Evolutionary conservation across 2,113 vertebrate genomes (phyloP).

Genomic region (Hassar affinis): DNA sequence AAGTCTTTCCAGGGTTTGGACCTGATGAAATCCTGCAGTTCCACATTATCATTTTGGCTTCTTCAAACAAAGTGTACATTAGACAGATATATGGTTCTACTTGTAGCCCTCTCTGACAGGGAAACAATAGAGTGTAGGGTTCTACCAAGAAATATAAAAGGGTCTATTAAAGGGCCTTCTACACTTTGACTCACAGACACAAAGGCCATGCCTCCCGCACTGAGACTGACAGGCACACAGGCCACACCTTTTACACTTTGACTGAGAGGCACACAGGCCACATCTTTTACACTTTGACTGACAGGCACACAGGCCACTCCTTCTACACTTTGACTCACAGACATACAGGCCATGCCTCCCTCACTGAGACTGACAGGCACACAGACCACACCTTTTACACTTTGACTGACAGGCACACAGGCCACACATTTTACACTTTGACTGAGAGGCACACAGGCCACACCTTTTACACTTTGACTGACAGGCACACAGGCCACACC

Average conservation of each 20-base stretch:
- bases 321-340: neutral
- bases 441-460: neutral
- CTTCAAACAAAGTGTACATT: neutral
- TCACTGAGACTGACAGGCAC: neutral
- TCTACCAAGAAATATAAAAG: neutral
- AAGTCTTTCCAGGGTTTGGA: neutral
- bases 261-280: neutral
- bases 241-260: neutral
- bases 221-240: neutral
- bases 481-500: neutral
- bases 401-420: neutral
- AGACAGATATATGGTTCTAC: too few relatives aligned
- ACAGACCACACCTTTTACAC: neutral
- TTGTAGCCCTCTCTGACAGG: neutral
- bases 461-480: neutral
- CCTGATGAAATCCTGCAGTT: neutral
- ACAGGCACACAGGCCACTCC: neutral
- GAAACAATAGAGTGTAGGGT: neutral
- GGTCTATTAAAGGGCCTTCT: too few relatives aligned
- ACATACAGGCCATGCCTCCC: neutral
- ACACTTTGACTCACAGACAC: too few relatives aligned
- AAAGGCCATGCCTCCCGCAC: neutral
- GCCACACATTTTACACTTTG: too few relatives aligned
- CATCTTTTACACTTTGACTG: too few relatives aligned
- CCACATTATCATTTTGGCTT: neutral